A percentile compares a stretch with the other conserved stretches of the same genome.
These are phyloP conservation scores for Gallinago paraguaiae DNA, from an alignment of 2,113 vertebrate genomes.

Conservation along the genomic window DNA sequence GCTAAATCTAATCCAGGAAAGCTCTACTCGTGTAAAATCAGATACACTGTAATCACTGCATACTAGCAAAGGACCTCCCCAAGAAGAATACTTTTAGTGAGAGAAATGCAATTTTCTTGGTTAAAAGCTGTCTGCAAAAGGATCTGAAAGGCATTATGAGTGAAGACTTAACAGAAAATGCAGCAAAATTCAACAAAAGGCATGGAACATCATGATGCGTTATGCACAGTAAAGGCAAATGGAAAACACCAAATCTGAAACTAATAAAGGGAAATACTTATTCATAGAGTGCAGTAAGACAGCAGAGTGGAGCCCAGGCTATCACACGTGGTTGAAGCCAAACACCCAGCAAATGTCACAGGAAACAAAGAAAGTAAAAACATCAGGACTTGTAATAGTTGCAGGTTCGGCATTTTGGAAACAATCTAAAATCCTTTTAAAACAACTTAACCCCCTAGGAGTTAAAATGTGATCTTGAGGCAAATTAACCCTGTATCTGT, in stretches of 20 bases:
- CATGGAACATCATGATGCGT: not conserved
- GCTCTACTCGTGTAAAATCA: not conserved
- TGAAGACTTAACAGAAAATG: not conserved
- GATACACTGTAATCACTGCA: not conserved
- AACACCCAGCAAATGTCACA: not conserved
- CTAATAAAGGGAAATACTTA: not conserved
- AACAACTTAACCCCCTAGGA: not conserved
- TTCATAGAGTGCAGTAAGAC: not conserved
- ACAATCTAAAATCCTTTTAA: not conserved
- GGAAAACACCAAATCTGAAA: slow-evolving; percentile 1
- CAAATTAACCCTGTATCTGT: not conserved
- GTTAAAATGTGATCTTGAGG: not conserved
- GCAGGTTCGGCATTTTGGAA: not conserved
- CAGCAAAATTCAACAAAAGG: not conserved
- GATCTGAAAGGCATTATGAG: not conserved
- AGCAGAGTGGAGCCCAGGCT: not conserved
- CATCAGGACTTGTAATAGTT: not conserved
- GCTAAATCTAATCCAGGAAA: slow-evolving; percentile 8
- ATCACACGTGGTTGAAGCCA: rapidly evolving
- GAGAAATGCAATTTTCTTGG: not conserved
- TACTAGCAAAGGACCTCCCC: not conserved
- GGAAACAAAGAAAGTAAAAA: not conserved
- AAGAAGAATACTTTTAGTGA: not conserved
- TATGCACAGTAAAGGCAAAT: not conserved
- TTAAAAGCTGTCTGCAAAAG: not conserved